A percentile compares a stretch with the other conserved stretches of the same genome.
Evolutionary conservation across 2,797 vertebrate genomes (phyloP).

Genomic region (Gephyroberyx darwinii): DNA sequence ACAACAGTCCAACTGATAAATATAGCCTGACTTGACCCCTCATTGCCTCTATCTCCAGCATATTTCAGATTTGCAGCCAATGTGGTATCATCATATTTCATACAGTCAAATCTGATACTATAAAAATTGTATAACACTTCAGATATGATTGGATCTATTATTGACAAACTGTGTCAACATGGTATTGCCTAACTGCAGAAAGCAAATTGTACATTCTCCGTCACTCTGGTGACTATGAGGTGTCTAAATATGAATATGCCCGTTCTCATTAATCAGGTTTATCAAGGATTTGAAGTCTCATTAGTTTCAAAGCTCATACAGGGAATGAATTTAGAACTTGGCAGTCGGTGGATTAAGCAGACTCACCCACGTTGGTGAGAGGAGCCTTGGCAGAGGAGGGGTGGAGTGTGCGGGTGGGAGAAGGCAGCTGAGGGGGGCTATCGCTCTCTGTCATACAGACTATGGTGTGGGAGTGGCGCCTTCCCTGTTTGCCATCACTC

Average conservation of each 20-base stretch:
- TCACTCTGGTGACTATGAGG: not conserved
- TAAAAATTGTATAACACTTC: conserved; percentile 18
- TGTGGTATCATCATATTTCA: conserved; percentile 19
- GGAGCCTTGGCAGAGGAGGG: conserved; percentile 85
- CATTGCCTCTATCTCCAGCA: conserved; percentile 40
- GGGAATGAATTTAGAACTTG: conserved; percentile 50
- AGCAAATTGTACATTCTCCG: conserved; percentile 10
- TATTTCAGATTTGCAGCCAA: conserved; percentile 41
- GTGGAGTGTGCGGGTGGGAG: conserved; percentile 85
- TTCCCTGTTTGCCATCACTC: conserved; percentile 83
- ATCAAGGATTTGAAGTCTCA: conserved; percentile 29
- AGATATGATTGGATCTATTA: conserved; percentile 8
- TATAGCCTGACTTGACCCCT: conserved; percentile 57
- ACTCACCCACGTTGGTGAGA: conserved; percentile 93
- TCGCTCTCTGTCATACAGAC: conserved; percentile 86
- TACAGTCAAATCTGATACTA: conserved; percentile 9
- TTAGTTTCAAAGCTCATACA: conserved; percentile 34
- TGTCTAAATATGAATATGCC: not conserved
- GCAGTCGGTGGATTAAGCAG: conserved; percentile 29
- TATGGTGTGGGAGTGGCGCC: conserved; percentile 91
- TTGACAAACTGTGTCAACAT: conserved; percentile 13
- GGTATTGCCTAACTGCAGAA: conserved; percentile 9
- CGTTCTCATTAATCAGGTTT: conserved; percentile 18
- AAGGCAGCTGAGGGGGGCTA: conserved; percentile 90
- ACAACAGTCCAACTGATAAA: conserved; percentile 66